Conservation (phyloP, 2,888 invertebrate genomes). For the Amphimallon solstitiale region DNA sequence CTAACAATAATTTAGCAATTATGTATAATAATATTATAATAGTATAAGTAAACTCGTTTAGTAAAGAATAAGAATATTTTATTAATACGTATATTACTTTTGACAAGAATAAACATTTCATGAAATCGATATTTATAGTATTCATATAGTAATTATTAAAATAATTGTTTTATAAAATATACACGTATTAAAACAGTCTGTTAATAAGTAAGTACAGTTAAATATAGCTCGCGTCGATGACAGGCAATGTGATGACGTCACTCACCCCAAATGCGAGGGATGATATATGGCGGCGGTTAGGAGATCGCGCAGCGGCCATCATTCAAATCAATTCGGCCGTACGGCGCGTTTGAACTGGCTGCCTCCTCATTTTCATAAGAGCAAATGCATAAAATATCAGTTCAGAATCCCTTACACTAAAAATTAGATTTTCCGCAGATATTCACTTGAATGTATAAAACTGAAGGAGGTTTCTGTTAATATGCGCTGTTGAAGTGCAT, state of each 20-base stretch:
- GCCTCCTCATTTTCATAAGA: conserved; percentile 42
- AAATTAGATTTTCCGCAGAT: background rate
- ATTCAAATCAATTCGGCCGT: conserved; percentile 64
- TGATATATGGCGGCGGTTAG: conserved; percentile 70
- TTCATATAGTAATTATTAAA: background rate
- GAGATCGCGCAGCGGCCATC: conserved; percentile 69
- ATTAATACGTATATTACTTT: too few species aligned
- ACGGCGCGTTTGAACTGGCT: conserved; percentile 50
- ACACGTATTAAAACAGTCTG: background rate
- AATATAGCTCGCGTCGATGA: conserved; percentile 50
- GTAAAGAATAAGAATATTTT: too few species aligned
- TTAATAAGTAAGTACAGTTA: conserved; percentile 24
- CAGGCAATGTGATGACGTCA: conserved; percentile 59
- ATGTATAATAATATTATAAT: too few species aligned
- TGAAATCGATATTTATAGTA: too few species aligned
- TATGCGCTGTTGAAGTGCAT: too few species aligned
- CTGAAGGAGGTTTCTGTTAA: background rate
- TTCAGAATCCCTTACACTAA: background rate
- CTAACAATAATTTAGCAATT: too few species aligned
- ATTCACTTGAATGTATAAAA: background rate
- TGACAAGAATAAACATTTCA: too few species aligned
- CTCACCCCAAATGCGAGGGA: conserved; percentile 62
- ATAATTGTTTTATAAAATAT: background rate
- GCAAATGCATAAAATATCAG: conserved; percentile 27
- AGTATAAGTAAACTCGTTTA: too few species aligned